Evolutionary conservation across 2,113 vertebrate genomes (phyloP).

Genomic region (Mionectes macconnelli): DNA sequence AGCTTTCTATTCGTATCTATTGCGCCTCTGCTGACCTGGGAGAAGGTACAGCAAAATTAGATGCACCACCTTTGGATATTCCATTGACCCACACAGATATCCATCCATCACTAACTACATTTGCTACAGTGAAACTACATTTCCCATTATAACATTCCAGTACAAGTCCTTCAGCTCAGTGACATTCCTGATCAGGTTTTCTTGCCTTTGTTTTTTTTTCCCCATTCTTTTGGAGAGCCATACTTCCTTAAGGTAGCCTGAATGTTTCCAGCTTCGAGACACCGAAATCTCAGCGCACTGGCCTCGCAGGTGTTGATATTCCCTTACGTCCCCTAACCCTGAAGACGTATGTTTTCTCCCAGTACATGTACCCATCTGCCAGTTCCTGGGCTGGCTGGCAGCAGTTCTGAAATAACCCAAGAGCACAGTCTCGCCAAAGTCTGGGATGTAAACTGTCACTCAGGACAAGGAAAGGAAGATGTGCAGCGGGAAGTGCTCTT

Average conservation of each 20-base stretch:
- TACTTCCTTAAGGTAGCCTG: not conserved
- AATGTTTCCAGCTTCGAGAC: not conserved
- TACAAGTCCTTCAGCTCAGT: not conserved
- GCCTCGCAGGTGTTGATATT: not conserved
- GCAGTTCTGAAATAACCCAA: not conserved
- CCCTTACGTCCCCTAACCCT: not conserved
- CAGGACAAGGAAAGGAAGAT: not conserved
- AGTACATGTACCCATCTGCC: too few relatives aligned
- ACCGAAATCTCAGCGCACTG: not conserved
- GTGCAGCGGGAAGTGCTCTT: not conserved
- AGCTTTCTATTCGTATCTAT: not conserved
- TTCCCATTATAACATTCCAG: not conserved
- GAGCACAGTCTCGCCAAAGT: not conserved
- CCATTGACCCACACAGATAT: not conserved
- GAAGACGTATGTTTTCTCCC: not conserved
- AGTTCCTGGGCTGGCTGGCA: not conserved
- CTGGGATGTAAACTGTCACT: not conserved
- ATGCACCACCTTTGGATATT: not conserved
- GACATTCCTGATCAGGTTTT: not conserved
- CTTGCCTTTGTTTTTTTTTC: not conserved
- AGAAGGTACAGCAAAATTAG: not conserved
- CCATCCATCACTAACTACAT: not conserved
- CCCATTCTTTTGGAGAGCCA: not conserved
- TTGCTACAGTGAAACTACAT: not conserved
- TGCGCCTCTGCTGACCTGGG: not conserved